phyloP scores from a whole-genome alignment of 2,888 invertebrate species.

The Alentia gelatinosa region DNA sequence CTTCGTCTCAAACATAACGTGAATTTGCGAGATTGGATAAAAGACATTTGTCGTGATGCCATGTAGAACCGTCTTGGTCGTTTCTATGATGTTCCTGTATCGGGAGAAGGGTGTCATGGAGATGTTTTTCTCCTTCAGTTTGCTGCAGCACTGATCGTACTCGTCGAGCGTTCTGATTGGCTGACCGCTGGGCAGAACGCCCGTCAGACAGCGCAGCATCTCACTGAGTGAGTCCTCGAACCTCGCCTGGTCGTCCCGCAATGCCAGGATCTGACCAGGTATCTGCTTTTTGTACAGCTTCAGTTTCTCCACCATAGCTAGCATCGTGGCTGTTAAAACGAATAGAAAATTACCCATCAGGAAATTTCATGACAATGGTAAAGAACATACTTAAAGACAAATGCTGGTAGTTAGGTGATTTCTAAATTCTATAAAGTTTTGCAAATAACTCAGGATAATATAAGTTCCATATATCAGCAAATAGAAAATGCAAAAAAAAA shows the following conservation, averaged over 20 bases:
- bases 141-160: slow-evolving; percentile 65
- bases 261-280: not conserved
- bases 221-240: slow-evolving; percentile 70
- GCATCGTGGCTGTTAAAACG: not conserved
- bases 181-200: slow-evolving; percentile 65
- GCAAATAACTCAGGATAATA: no score
- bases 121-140: not conserved
- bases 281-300: not conserved
- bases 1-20: slow-evolving; percentile 69
- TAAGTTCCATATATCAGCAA: no score
- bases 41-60: slow-evolving; percentile 67
- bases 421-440: no score
- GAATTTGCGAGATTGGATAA: slow-evolving; percentile 70
- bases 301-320: slow-evolving; percentile 1
- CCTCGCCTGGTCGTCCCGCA: slow-evolving; percentile 69
- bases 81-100: not conserved
- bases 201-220: slow-evolving; percentile 69
- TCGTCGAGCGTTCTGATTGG: slow-evolving; percentile 67
- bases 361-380: no score
- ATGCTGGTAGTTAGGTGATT: no score
- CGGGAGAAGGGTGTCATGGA: not conserved
- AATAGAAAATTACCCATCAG: no score
- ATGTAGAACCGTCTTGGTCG: slow-evolving; percentile 55
- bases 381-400: no score
- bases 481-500: no score